A percentile compares a stretch with the other conserved stretches of the same genome.
Conservation (phyloP, 2,888 invertebrate genomes). For the Mesorhabditis belari region DNA sequence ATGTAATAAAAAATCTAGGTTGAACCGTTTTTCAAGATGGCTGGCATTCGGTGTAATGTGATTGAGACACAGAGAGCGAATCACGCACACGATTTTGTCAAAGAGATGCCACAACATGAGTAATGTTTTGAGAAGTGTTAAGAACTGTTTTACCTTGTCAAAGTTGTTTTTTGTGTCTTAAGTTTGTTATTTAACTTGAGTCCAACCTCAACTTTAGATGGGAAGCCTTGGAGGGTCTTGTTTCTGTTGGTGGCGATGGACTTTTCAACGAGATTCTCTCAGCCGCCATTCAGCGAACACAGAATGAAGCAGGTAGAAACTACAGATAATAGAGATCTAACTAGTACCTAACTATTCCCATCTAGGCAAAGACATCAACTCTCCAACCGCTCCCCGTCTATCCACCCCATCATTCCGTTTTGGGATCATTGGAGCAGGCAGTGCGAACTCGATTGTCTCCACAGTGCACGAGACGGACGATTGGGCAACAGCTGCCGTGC, state of each 20-base stretch:
- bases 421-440: slow-evolving; percentile 67
- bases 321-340: neutral
- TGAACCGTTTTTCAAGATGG: slow-evolving; percentile 57
- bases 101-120: slow-evolving; percentile 25
- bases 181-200: no score
- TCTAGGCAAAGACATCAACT: slow-evolving; percentile 35
- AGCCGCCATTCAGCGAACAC: slow-evolving; percentile 56
- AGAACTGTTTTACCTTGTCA: neutral
- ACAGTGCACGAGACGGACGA: slow-evolving; percentile 75
- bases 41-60: slow-evolving; percentile 60
- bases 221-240: slow-evolving; percentile 40
- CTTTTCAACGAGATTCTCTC: slow-evolving; percentile 74
- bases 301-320: slow-evolving; percentile 1
- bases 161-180: neutral
- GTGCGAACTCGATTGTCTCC: slow-evolving; percentile 73
- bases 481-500: slow-evolving; percentile 72
- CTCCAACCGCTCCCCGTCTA: slow-evolving; percentile 33
- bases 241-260: slow-evolving; percentile 80
- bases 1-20: no score
- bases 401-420: slow-evolving; percentile 60
- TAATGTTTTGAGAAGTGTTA: neutral
- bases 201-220: neutral
- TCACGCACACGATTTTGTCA: slow-evolving; percentile 67
- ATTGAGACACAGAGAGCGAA: slow-evolving; percentile 70
- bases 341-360: slow-evolving; percentile 1